Evolutionary conservation across 2,888 invertebrate genomes (phyloP).

Genomic region (Ophraella communa): DNA sequence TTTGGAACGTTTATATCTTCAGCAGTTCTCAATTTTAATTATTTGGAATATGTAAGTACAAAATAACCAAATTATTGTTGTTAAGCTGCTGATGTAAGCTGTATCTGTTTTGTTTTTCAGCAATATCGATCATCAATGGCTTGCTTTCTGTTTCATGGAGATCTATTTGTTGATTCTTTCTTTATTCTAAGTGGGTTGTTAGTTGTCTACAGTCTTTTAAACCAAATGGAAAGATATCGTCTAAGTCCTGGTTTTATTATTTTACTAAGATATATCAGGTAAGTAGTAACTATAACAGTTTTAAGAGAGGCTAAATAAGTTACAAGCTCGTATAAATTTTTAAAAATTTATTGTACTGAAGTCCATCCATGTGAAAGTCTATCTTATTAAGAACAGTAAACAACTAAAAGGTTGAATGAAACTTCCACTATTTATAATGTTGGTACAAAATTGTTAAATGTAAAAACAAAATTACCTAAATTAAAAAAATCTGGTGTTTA

Average conservation of each 20-base stretch:
- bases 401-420: too few species aligned
- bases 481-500: too few species aligned
- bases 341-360: too few species aligned
- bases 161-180: slow-evolving; percentile 71
- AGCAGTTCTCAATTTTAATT: slow-evolving; percentile 64
- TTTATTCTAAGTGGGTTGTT: slow-evolving; percentile 69
- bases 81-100: neutral
- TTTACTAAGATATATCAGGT: slow-evolving; percentile 70
- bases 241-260: slow-evolving; percentile 63
- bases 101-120: slow-evolving; percentile 44
- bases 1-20: slow-evolving; percentile 64
- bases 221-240: slow-evolving; percentile 57
- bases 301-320: too few species aligned
- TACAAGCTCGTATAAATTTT: too few species aligned
- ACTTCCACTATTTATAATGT: too few species aligned
- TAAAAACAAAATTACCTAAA: too few species aligned
- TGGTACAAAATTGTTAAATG: too few species aligned
- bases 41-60: slow-evolving; percentile 62
- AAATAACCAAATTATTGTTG: slow-evolving; percentile 8
- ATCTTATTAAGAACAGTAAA: too few species aligned
- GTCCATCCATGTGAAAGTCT: too few species aligned
- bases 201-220: slow-evolving; percentile 61
- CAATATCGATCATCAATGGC: slow-evolving; percentile 57
- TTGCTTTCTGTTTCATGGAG: slow-evolving; percentile 65
- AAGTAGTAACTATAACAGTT: too few species aligned